phyloP scores from a whole-genome alignment of 2,888 invertebrate species.

The Linyphia triangularis region DNA sequence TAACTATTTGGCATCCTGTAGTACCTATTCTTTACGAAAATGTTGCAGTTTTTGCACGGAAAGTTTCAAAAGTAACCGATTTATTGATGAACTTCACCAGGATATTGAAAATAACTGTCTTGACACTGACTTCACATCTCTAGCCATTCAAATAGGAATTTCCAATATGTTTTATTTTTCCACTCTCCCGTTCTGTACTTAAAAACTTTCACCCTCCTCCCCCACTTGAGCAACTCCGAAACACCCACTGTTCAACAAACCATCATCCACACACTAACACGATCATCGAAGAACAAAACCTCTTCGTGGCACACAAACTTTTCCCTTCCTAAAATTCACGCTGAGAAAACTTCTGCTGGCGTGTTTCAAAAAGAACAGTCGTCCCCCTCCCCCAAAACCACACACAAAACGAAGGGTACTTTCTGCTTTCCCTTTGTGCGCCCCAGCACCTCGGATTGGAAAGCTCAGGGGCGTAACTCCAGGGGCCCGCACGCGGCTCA shows the following conservation, averaged over 20 bases:
- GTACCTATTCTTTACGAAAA: no score
- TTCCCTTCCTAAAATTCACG: slow-evolving; percentile 39
- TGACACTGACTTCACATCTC: no score
- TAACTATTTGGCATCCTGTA: no score
- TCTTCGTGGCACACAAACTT: no score
- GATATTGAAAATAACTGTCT: no score
- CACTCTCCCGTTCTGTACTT: no score
- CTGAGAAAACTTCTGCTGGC: slow-evolving; percentile 33
- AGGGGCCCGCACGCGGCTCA: slow-evolving; percentile 16
- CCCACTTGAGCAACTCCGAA: not conserved
- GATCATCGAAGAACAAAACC: slow-evolving; percentile 64
- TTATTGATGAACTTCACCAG: no score
- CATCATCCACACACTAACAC: slow-evolving; percentile 32
- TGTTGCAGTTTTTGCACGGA: no score
- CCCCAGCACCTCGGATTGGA: not conserved
- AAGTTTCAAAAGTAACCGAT: no score
- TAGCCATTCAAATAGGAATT: no score
- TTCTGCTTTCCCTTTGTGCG: slow-evolving; percentile 62
- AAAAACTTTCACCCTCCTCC: no score
- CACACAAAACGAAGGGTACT: slow-evolving; percentile 48
- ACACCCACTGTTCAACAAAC: slow-evolving; percentile 47
- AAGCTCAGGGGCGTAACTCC: slow-evolving; percentile 35
- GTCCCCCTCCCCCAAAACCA: not conserved
- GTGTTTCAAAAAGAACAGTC: slow-evolving; percentile 17
- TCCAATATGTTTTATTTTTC: no score